Percentiles rank a stretch among this genome's conserved stretches.
Evolutionary conservation across 2,113 vertebrate genomes (phyloP).

Genomic region (Rhadina sibilatrix): DNA sequence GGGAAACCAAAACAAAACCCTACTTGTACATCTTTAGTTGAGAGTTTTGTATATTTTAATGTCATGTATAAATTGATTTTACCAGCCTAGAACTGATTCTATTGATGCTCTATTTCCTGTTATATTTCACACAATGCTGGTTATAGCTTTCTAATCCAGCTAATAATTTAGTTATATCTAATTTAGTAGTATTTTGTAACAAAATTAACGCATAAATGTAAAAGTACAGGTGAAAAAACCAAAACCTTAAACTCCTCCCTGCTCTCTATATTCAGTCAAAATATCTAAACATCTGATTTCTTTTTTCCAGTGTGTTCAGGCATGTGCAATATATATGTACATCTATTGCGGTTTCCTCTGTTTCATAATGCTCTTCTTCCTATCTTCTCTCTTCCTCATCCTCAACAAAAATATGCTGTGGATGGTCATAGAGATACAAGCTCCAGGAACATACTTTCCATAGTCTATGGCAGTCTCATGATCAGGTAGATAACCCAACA

Average conservation of each 20-base stretch:
- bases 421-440: background rate
- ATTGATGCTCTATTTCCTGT: background rate
- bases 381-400: background rate
- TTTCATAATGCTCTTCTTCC: background rate
- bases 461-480: background rate
- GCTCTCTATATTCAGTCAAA: background rate
- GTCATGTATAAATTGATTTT: background rate
- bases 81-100: background rate
- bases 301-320: background rate
- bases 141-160: background rate
- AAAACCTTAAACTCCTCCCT: background rate
- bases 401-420: background rate
- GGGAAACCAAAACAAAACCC: background rate
- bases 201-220: background rate
- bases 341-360: background rate
- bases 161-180: background rate
- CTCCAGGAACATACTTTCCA: background rate
- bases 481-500: background rate
- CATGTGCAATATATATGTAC: rapidly evolving
- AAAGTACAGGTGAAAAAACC: background rate
- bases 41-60: background rate
- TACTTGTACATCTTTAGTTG: background rate
- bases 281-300: background rate
- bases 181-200: background rate
- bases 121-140: background rate